Evolutionary conservation across 2,888 invertebrate species (phyloP).

Genomic region (Orchesella flavescens): DNA sequence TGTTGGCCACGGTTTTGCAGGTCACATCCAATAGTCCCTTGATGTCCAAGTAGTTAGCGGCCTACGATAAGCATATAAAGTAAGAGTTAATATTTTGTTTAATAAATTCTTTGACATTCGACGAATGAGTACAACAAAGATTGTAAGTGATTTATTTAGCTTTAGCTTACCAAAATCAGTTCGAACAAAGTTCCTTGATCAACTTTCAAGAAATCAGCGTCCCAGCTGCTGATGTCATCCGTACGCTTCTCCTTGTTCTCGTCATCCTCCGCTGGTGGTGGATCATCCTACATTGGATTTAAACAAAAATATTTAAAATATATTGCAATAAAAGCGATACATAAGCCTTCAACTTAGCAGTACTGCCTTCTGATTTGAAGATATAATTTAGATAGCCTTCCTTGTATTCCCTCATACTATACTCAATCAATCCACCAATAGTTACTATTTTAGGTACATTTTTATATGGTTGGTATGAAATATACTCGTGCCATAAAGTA

Average conservation of each 20-base stretch:
- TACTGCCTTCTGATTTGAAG: too few relatives aligned
- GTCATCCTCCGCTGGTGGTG: constrained; percentile 95
- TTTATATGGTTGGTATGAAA: too few relatives aligned
- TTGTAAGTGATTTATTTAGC: too few relatives aligned
- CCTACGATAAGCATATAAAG: constrained; percentile 87
- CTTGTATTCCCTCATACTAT: too few relatives aligned
- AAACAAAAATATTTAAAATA: constrained; percentile 16
- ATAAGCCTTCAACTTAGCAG: neutral
- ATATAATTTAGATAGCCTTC: too few relatives aligned
- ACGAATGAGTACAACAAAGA: too few relatives aligned
- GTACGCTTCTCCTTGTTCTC: constrained; percentile 98
- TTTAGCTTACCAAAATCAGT: constrained; percentile 84
- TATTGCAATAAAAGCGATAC: neutral
- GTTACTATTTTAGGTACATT: too few relatives aligned
- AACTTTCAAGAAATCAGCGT: constrained; percentile 98
- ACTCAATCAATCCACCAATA: too few relatives aligned
- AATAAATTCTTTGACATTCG: too few relatives aligned
- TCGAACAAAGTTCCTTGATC: constrained; percentile 98
- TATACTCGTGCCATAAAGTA: too few relatives aligned
- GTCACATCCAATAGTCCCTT: constrained; percentile 96
- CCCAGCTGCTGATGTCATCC: constrained; percentile 99
- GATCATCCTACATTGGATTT: constrained; percentile 81
- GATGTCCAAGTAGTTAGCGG: constrained; percentile 97
- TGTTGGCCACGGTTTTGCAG: constrained; percentile 97
- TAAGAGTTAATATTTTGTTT: too few relatives aligned